Conservation (phyloP, 2,113 vertebrate genomes). For the Phrynocephalus versicolor region DNA sequence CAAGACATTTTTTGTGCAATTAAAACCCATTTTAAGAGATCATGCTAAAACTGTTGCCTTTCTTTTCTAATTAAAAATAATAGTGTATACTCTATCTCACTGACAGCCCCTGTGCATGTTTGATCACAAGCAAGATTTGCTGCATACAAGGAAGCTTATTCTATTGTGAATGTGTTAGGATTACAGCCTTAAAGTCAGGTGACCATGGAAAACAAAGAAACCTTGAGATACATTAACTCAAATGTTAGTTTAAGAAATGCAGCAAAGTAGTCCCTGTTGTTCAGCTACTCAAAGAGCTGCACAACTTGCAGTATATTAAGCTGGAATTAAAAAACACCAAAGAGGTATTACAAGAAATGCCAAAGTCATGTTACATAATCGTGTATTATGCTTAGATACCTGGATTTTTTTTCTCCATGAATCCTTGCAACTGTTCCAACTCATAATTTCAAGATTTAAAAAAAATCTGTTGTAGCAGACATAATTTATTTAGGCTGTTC, state of each 20-base stretch:
- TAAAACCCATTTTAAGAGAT: background rate
- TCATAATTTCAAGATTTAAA: slow-evolving; percentile 6
- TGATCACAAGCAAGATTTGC: background rate
- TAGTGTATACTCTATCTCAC: background rate
- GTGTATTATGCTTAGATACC: background rate
- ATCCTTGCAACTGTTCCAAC: background rate
- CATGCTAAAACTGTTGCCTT: too few relatives aligned
- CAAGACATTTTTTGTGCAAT: background rate
- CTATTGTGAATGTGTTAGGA: background rate
- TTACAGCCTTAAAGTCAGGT: background rate
- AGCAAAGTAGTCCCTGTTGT: background rate
- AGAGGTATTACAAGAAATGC: background rate
- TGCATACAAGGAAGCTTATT: background rate
- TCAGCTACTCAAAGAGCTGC: slow-evolving; percentile 5
- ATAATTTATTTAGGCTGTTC: slow-evolving; percentile 23
- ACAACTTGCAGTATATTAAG: slow-evolving; percentile 34
- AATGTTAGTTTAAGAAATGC: slow-evolving; percentile 31
- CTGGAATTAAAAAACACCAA: slow-evolving; percentile 34
- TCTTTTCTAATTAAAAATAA: background rate
- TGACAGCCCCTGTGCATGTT: background rate
- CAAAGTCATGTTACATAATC: background rate
- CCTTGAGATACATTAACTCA: slow-evolving; percentile 1
- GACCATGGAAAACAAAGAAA: background rate
- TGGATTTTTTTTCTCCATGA: background rate
- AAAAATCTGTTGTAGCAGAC: background rate